Evolutionary conservation across 1,140 invertebrate species (phyloP), one percentile per base, ranked within the genome.

Genomic region (Drosophila pseudoobscura): DNA sequence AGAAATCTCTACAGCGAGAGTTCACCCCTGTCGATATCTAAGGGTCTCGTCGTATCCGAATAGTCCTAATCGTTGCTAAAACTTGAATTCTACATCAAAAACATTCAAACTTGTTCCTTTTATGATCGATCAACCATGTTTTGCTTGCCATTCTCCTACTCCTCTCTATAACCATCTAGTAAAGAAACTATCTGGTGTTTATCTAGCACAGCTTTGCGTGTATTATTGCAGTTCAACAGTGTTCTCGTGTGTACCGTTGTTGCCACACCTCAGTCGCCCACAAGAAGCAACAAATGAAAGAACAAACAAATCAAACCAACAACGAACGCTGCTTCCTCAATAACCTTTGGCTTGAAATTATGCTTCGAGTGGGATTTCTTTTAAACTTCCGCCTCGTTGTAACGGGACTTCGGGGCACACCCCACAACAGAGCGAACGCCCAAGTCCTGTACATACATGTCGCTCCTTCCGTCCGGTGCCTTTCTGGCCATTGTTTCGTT

Each of bases 401-500:
- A 20, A 39, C 24, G 17, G 46, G 22, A 51, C 41, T 52, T 57
- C 46, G 65, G 17, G 63, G 49, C 57, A 49, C 50, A 49, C 50
- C 29, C 69, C 52, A 54, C 52, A 29, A 41, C 2, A 31, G 31
- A 31, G 8, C 8, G 31, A 31, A 9, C 35, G 15, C 52, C 1
- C 52, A 29, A 20, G 44, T 54, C 61, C 8, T n/a, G 55, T 44
- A 45, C 24, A 26, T 26, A 26, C 52, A 53, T 66, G 70, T 76
- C 53, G 69, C 59, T 71, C 58, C 56, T 52, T 58, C 56, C 60
- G 60, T 59, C 54, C 60, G 58, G 54, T 65, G 56, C 71, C 73
- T 73, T 77, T 31, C 35, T 39, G 35, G 35, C 65, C 63, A 80
- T 80, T 85, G 80, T 84, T 84, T 77, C 53, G 62, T 74, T 80